These are phyloP conservation scores for Rhopalosiphum maidis DNA, from an alignment of 1,140 invertebrate genomes.

Conservation along the genomic window DNA sequence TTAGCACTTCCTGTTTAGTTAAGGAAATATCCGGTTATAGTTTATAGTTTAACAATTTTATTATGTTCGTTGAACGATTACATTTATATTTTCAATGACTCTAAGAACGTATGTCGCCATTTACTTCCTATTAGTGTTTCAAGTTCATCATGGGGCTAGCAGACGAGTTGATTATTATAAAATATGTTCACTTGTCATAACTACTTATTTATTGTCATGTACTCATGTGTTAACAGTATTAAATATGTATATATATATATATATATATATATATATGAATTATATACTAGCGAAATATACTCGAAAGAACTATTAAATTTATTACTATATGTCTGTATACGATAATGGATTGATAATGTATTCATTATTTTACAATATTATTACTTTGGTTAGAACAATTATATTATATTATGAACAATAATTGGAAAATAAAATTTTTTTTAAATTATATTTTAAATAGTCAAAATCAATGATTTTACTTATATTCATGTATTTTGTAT, in stretches of 20 bases:
- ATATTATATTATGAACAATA: background rate
- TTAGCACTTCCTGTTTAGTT: slow-evolving; percentile 26
- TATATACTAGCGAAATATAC: too few species aligned
- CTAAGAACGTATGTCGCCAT: background rate
- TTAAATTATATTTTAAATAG: background rate
- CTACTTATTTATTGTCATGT: background rate
- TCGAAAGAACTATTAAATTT: background rate
- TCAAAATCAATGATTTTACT: background rate
- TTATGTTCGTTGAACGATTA: slow-evolving; percentile 20
- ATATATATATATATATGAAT: too few species aligned
- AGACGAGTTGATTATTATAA: background rate
- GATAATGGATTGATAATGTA: background rate
- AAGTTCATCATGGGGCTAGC: slow-evolving; percentile 14
- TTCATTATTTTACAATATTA: background rate
- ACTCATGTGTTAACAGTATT: background rate
- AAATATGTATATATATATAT: background rate
- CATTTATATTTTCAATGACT: slow-evolving; percentile 46
- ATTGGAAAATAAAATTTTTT: background rate
- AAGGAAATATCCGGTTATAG: slow-evolving; percentile 33
- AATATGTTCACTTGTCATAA: background rate
- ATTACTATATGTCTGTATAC: background rate
- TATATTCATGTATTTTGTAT: background rate
- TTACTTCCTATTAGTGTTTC: slow-evolving; percentile 54
- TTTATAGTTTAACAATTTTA: background rate
- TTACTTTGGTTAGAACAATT: background rate